A percentile compares a stretch with the other conserved stretches of the same genome.
phyloP scores from a whole-genome alignment of 2,888 invertebrate genomes.

The Junonia oenone region DNA sequence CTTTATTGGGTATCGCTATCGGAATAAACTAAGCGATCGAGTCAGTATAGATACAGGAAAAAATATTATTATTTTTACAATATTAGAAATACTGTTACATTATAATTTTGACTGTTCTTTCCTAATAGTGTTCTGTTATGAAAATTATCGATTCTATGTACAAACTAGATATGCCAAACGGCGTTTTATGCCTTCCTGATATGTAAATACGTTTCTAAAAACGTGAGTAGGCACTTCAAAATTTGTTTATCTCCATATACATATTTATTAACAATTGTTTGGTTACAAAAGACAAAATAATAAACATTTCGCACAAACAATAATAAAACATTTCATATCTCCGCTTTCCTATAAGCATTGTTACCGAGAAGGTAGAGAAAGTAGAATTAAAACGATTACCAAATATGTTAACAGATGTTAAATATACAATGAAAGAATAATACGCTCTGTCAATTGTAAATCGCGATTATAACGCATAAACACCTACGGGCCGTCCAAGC shows the following conservation, averaged over 20 bases:
- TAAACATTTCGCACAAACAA: neutral
- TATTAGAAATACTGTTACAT: too few relatives aligned
- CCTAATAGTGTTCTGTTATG: too few relatives aligned
- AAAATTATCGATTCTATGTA: too few relatives aligned
- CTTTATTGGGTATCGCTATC: slow-evolving; percentile 43
- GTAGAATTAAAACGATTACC: slow-evolving; percentile 28
- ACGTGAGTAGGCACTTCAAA: neutral
- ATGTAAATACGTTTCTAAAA: too few relatives aligned
- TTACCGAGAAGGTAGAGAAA: slow-evolving; percentile 27
- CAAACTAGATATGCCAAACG: too few relatives aligned
- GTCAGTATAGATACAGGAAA: neutral
- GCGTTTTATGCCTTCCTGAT: too few relatives aligned
- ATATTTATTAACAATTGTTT: neutral
- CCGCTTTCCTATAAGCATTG: slow-evolving; percentile 13
- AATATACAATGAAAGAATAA: slow-evolving; percentile 31
- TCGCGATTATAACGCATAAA: slow-evolving; percentile 30
- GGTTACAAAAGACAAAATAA: neutral
- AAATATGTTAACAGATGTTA: slow-evolving; percentile 29
- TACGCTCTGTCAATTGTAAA: slow-evolving; percentile 29
- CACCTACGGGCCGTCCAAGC: slow-evolving; percentile 30
- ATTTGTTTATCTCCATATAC: neutral
- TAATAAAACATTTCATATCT: slow-evolving; percentile 5
- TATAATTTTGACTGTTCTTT: too few relatives aligned
- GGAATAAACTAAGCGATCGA: neutral
- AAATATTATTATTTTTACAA: too few relatives aligned